Base-by-base conservation (phyloP, 1,140 invertebrate species). In the Camponotus vicinus region DNA sequence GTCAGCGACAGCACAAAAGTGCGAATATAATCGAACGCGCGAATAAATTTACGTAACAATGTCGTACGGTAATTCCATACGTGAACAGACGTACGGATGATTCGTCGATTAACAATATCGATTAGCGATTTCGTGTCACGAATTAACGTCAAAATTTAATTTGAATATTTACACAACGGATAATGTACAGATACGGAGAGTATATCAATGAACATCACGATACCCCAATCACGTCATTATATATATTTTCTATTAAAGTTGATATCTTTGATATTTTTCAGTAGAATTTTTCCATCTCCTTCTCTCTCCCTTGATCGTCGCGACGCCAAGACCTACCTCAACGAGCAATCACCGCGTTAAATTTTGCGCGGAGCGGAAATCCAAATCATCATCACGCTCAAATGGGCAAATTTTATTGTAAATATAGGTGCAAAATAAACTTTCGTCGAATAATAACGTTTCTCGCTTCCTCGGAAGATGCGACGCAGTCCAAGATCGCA, bases 41-140 rank as follows among this genome's bases (percentile, higher is more conserved):
- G 52, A 82, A 61, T 82, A 83, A 83, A 63, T 83, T 83, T 73
- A 61, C 55, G 37, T 83, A 83, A 75, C n/a, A 40, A 61, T 21
- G 5, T 21, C 66, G 9, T 61, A 27, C 40, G 40, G 15, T 2
- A 15, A 66, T 52, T 52, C 13, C 27, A 40, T 40, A 70, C 18
- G 27, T 13, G 6, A 27, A 64, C 40, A 8, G 59, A 21, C 8
- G 40, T 49, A 49, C 11, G 13, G 34, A 15, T 37, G 4, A 69
- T 32, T 15, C 34, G 21, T 32, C 45, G 32, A 64, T 18, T 3
- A 21, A 37, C 66, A 8, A 21, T 8, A n/a, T 34, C 37, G 34
- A 66, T 2, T 18, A 21, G 45, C 18, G 27, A 34, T 37, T 79
- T 67, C 18, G 42, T 32, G 27, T 27, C 27, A 27, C 27, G n/a